These are phyloP conservation scores for Oreonectes daqikongensis DNA, from an alignment of 2,797 vertebrate species.

Conservation along the genomic window DNA sequence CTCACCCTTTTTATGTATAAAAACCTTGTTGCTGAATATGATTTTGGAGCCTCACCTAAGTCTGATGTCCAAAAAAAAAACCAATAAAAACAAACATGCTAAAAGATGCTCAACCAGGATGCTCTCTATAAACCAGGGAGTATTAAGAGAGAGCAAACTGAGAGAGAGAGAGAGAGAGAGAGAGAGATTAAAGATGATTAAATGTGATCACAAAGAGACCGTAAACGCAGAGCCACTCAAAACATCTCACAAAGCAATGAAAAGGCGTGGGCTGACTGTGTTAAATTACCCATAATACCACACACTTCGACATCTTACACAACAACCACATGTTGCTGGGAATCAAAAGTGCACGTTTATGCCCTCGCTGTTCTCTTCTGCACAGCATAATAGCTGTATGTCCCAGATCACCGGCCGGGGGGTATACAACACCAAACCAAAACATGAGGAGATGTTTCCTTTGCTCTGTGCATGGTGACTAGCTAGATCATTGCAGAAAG, in stretches of 20 bases:
- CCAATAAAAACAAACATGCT: too few species aligned
- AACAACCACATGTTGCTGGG: constrained; percentile 29
- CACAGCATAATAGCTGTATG: constrained; percentile 17
- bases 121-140: too few species aligned
- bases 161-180: too few species aligned
- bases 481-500: background rate
- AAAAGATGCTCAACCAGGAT: too few species aligned
- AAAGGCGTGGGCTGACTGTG: constrained; percentile 29
- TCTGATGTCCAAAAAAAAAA: too few species aligned
- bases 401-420: constrained; percentile 14
- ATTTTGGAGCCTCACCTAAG: too few species aligned
- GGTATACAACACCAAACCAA: background rate
- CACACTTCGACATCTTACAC: constrained; percentile 36
- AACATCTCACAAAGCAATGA: constrained; percentile 5
- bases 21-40: too few species aligned
- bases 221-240: background rate
- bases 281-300: constrained; percentile 43
- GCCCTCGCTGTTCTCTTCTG: background rate
- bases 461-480: background rate
- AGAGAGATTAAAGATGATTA: background rate
- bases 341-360: constrained; percentile 18
- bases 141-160: too few species aligned
- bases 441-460: background rate
- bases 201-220: constrained; percentile 25
- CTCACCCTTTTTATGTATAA: too few species aligned